These are phyloP conservation scores for Alectura lathami DNA, from an alignment of 2,113 vertebrate genomes.

Conservation along the genomic window DNA sequence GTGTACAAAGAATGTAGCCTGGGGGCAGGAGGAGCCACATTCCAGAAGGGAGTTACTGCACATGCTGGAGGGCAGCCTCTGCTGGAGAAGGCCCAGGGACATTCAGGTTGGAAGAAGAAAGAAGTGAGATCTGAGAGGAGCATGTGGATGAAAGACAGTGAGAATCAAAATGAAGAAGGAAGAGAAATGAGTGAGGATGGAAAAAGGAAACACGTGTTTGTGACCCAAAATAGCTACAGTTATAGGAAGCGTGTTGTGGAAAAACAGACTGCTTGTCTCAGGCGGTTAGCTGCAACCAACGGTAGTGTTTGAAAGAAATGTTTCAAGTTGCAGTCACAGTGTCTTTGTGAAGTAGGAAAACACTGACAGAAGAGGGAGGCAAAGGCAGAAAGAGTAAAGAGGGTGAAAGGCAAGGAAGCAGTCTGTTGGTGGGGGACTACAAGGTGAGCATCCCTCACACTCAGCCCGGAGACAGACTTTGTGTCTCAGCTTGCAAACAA, in stretches of 20 bases:
- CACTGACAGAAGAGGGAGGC: not conserved
- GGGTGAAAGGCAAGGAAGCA: not conserved
- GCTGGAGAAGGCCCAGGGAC: not conserved
- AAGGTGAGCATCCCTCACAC: not conserved
- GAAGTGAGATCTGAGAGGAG: not conserved
- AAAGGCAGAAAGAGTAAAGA: not conserved
- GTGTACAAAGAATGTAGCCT: not conserved
- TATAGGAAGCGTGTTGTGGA: slow-evolving; percentile 43
- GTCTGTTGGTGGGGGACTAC: not conserved
- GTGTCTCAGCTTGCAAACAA: accelerated
- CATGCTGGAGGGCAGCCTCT: not conserved
- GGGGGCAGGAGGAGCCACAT: not conserved
- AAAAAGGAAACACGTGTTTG: slow-evolving; percentile 63
- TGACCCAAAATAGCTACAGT: slow-evolving; percentile 39
- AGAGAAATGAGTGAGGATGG: slow-evolving; percentile 18
- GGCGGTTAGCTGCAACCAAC: slow-evolving; percentile 49
- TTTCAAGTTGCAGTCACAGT: not conserved
- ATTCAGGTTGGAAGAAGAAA: not conserved
- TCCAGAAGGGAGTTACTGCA: not conserved
- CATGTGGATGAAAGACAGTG: not conserved
- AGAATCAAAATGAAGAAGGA: slow-evolving; percentile 1
- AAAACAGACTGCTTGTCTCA: slow-evolving; percentile 36
- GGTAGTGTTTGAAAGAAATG: not conserved
- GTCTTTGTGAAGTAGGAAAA: not conserved
- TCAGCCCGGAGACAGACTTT: not conserved